Percentiles rank a stretch among this genome's conserved stretches.
phyloP scores from a whole-genome alignment of 2,888 invertebrate species.

The Ophion slaviceki region DNA sequence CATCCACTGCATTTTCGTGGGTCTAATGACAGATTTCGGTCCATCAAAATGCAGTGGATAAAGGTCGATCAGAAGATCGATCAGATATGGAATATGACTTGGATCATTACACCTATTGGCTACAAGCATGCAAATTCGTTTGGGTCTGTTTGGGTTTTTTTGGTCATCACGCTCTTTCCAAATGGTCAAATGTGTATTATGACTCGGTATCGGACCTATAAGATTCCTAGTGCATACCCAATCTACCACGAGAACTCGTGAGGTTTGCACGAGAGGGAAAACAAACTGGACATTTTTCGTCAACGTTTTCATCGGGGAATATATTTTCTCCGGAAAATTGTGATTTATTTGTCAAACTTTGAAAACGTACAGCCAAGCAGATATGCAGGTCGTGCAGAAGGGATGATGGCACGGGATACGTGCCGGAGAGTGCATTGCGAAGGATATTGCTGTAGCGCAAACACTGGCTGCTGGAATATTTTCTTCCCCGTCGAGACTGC shows the following conservation, averaged over 20 bases:
- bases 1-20: not conserved
- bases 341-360: not conserved
- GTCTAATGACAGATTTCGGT: too few species aligned
- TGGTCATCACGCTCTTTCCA: too few species aligned
- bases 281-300: not conserved
- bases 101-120: too few species aligned
- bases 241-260: too few species aligned
- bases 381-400: not conserved
- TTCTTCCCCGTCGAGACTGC: constrained; percentile 29
- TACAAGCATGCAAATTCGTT: too few species aligned
- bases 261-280: not conserved
- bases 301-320: not conserved
- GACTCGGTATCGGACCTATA: too few species aligned
- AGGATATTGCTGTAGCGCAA: constrained; percentile 42
- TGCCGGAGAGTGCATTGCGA: constrained; percentile 47
- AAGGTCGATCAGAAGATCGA: too few species aligned
- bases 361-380: not conserved
- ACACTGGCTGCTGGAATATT: constrained; percentile 49
- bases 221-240: too few species aligned
- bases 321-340: not conserved
- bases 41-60: too few species aligned
- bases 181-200: too few species aligned
- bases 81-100: too few species aligned
- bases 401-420: constrained; percentile 34
- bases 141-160: too few species aligned